Base-by-base conservation (phyloP, 2,113 vertebrate genomes). In the Oryzias curvinotus region DNA sequence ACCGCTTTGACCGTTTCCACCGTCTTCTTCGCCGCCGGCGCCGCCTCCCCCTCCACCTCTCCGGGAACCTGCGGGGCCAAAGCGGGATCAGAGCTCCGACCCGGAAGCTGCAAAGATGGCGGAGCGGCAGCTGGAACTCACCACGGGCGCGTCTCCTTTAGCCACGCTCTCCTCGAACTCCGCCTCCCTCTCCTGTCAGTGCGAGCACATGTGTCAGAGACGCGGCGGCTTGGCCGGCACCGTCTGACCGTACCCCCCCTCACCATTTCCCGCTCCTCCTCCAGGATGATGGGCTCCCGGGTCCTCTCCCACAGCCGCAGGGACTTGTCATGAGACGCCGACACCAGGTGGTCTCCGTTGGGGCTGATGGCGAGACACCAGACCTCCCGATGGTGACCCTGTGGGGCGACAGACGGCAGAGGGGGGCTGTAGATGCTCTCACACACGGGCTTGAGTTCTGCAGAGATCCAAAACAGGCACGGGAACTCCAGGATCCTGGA, bases 221-320 rank as follows among this genome's bases (percentile, higher is more conserved):
- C 50, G 3, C 14, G 5, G 13, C 14, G 21, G 10, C n/a, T 2
- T 3, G 45, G 5, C 5, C 19, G 18, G 3, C 28, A 44, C 14
- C 8, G 3, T 1, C 4, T 26, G 3, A 2, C 0, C 18, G 26
- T 0, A 3, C 1, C 2, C 54, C 26, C 1, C 5, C 92, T 93
- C 67, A 99, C 97, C 95, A 94, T 96, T 84, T 98, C 96, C 42
- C 91, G 91, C 62, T 99, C 97, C 81, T 98, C 97, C 73, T 98
- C 96, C 73, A 99, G 87, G 73, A 99, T 92, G 56, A 99, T 94
- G 1, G 94, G 96, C 63, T 99, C 97, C 64, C 93, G 93, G 0
- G 95, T 98, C 74, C 96, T 93, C 78, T 98, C 96, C 97, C 97
- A 99, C 42, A 99, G 94, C 4, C 97, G 94, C 70, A 99, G 87